phyloP scores from a whole-genome alignment of 2,113 vertebrate genomes.

The Tyto alba region DNA sequence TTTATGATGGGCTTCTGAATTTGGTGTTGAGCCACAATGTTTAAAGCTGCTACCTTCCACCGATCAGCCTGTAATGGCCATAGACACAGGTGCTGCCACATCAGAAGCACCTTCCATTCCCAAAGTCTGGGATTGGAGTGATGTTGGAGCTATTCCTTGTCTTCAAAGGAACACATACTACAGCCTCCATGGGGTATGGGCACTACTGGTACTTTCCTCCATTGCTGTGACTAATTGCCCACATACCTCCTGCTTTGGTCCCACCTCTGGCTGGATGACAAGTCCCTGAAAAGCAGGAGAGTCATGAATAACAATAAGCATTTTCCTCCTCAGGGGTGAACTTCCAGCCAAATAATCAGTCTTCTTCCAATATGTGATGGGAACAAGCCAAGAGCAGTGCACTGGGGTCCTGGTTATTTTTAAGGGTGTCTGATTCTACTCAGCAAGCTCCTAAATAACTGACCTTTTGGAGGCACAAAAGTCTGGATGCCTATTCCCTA shows the following conservation, averaged over 20 bases:
- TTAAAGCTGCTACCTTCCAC: background rate
- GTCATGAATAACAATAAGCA: background rate
- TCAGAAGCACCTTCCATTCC: background rate
- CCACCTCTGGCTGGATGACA: background rate
- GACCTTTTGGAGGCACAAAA: background rate
- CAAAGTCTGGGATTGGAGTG: background rate
- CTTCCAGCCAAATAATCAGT: background rate
- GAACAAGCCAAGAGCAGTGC: background rate
- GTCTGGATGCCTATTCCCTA: background rate
- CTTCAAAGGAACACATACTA: background rate
- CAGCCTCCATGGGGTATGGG: background rate
- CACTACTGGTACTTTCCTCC: background rate
- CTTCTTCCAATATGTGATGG: background rate
- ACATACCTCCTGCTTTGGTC: background rate
- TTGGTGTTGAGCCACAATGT: background rate
- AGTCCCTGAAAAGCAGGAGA: background rate
- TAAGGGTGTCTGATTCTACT: background rate
- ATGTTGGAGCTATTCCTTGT: background rate
- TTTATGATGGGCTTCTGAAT: background rate
- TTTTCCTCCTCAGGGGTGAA: background rate
- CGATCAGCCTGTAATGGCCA: background rate
- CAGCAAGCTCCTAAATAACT: background rate
- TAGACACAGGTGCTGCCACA: background rate
- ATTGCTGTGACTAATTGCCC: background rate
- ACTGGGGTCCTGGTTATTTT: background rate